A percentile compares a stretch with the other conserved stretches of the same genome.
Conservation (phyloP, 2,888 invertebrate species). For the Drosophila pegasa region DNA sequence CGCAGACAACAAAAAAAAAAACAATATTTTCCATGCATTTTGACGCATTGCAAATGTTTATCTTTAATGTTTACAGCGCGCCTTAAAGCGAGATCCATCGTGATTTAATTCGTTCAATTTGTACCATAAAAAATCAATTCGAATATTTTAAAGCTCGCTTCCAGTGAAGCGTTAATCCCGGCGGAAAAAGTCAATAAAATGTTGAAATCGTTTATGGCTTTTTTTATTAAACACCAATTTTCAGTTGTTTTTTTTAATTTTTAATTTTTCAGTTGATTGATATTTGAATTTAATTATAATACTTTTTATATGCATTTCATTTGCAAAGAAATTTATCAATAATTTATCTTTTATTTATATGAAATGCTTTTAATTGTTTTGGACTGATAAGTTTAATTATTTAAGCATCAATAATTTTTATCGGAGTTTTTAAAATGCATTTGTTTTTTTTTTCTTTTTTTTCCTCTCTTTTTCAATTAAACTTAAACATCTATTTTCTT, state of each 20-base stretch:
- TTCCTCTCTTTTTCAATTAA: no score
- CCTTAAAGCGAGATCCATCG: constrained; percentile 13
- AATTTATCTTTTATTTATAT: not conserved
- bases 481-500: no score
- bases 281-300: not conserved
- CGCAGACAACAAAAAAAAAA: not conserved
- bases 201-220: not conserved
- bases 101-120: constrained; percentile 29
- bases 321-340: not conserved
- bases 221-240: not conserved
- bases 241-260: not conserved
- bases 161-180: constrained; percentile 16
- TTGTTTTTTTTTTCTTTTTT: not conserved
- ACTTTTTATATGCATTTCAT: not conserved
- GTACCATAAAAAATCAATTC: constrained; percentile 17
- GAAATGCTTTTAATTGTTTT: not conserved
- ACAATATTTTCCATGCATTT: constrained; percentile 37
- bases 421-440: not conserved
- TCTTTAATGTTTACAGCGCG: constrained; percentile 17
- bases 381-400: not conserved
- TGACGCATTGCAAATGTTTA: constrained; percentile 28
- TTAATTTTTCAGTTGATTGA: constrained; percentile 1
- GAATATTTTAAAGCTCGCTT: constrained; percentile 22
- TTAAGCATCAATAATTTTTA: not conserved
- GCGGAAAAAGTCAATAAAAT: not conserved